A percentile compares a stretch with the other conserved stretches of the same genome.
Evolutionary conservation across 2,113 vertebrate genomes (phyloP).

Genomic region (Oncorhynchus mykiss): DNA sequence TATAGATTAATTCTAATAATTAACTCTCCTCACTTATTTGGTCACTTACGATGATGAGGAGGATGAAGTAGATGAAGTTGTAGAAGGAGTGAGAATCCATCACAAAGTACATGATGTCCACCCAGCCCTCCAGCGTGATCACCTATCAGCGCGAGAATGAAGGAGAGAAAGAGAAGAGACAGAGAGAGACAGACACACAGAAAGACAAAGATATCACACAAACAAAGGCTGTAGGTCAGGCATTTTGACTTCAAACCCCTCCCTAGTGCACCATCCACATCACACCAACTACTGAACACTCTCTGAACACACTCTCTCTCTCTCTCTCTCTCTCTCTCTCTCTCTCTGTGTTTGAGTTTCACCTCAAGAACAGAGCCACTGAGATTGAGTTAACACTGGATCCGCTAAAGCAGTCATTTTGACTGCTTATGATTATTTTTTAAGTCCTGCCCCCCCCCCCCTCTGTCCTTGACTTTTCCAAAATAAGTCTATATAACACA

Average conservation of each 20-base stretch:
- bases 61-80: constrained; percentile 99
- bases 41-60: constrained; percentile 97
- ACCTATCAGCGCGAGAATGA: constrained; percentile 71
- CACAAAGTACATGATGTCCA: constrained; percentile 99
- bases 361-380: background rate
- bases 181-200: constrained; percentile 8
- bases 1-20: background rate
- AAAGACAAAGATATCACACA: background rate
- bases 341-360: background rate
- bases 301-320: background rate
- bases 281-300: no score
- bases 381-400: no score
- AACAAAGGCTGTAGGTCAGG: background rate
- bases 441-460: no score
- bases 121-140: constrained; percentile 98
- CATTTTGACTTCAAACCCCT: background rate
- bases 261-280: no score
- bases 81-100: constrained; percentile 99
- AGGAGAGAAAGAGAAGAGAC: background rate
- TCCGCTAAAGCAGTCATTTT: no score
- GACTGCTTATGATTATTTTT: no score
- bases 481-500: no score
- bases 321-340: background rate
- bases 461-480: no score
- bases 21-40: background rate